Conservation (phyloP, 2,797 vertebrate species). For the Siniperca obscura region DNA sequence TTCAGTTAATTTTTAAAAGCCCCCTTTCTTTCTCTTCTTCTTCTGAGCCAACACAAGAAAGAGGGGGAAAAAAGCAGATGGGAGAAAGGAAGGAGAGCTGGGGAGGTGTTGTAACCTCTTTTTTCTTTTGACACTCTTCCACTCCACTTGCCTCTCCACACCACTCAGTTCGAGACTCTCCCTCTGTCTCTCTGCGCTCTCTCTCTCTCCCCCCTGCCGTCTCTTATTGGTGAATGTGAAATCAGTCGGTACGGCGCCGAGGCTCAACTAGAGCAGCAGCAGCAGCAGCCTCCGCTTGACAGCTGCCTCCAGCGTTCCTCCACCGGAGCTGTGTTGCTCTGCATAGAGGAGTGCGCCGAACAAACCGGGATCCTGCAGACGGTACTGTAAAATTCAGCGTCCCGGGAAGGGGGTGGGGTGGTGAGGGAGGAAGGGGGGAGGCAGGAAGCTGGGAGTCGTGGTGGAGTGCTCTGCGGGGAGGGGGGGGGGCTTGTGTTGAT, state of each 20-base stretch:
- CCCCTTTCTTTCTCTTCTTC: constrained; percentile 57
- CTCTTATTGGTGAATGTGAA: constrained; percentile 82
- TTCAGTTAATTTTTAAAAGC: constrained; percentile 67
- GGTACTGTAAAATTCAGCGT: constrained; percentile 79
- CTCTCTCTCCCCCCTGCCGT: constrained; percentile 58
- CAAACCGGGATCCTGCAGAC: constrained; percentile 78
- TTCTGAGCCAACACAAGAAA: constrained; percentile 65
- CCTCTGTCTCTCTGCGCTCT: constrained; percentile 51
- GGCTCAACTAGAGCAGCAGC: constrained; percentile 76
- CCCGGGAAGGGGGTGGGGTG: constrained; percentile 46
- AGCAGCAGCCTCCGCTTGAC: constrained; percentile 72
- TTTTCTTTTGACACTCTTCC: constrained; percentile 82
- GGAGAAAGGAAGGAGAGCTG: constrained; percentile 57
- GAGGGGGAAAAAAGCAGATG: constrained; percentile 42
- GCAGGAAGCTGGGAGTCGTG: constrained; percentile 48
- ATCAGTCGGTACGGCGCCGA: constrained; percentile 72
- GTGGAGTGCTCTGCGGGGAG: constrained; percentile 52
- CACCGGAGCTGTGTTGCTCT: constrained; percentile 76
- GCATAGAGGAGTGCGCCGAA: constrained; percentile 72
- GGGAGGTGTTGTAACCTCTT: constrained; percentile 80
- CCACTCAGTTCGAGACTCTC: constrained; percentile 76
- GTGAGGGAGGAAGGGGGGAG: background rate
- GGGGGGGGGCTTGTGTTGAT: constrained; percentile 46
- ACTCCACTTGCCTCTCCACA: constrained; percentile 78
- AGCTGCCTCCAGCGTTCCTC: constrained; percentile 83